A percentile compares a stretch with the other conserved stretches of the same genome.
phyloP scores from a whole-genome alignment of 2,113 vertebrate species.

The Brachionichthys hirsutus region DNA sequence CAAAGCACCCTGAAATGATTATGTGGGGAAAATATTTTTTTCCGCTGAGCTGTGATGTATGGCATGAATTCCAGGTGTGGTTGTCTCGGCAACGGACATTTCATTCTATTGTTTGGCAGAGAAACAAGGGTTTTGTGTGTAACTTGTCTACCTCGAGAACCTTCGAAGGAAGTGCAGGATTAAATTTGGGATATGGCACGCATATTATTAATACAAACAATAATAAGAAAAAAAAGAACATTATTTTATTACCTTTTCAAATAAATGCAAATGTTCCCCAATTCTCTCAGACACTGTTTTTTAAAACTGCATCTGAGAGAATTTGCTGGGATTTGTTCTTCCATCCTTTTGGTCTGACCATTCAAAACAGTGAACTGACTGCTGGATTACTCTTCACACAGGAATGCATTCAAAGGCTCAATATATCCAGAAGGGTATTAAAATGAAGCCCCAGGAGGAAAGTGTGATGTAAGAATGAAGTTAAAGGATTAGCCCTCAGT shows the following conservation, averaged over 20 bases:
- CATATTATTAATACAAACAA: no score
- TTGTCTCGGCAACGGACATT: neutral
- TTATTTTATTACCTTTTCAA: neutral
- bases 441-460: neutral
- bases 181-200: no score
- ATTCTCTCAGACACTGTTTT: neutral
- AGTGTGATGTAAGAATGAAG: neutral
- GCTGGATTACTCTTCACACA: no score
- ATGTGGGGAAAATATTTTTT: neutral
- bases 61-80: neutral
- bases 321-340: neutral
- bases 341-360: neutral
- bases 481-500: constrained; percentile 35
- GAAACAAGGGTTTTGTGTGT: neutral
- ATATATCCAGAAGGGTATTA: neutral
- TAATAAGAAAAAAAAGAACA: neutral
- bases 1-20: neutral
- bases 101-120: neutral
- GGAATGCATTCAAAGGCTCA: no score
- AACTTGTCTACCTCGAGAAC: no score
- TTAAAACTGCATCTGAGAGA: neutral
- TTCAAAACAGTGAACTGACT: neutral
- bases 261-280: neutral
- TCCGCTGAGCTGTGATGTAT: neutral
- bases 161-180: no score